A percentile compares a stretch with the other conserved stretches of the same genome.
Evolutionary conservation across 2,888 invertebrate species (phyloP).

Genomic region (Smittia aterrima): DNA sequence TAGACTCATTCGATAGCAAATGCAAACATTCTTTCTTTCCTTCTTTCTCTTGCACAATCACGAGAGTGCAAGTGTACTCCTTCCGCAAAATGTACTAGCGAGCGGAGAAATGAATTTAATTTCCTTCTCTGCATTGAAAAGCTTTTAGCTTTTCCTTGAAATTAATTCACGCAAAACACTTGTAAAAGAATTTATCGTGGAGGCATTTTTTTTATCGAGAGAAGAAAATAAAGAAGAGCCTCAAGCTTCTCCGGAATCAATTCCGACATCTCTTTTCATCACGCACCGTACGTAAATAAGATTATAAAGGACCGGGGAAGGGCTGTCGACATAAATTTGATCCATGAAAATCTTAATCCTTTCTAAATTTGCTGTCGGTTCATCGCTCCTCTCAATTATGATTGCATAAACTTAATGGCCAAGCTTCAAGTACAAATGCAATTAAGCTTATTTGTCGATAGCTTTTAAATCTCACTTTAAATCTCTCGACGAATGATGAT

Average conservation of each 20-base stretch:
- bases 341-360: background rate
- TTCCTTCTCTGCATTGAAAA: background rate
- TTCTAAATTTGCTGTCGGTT: background rate
- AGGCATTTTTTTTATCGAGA: too few species aligned
- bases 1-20: background rate
- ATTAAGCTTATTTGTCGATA: background rate
- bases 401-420: background rate
- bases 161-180: background rate
- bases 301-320: background rate
- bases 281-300: background rate
- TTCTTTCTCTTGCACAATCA: background rate
- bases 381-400: background rate
- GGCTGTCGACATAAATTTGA: background rate
- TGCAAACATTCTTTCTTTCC: background rate
- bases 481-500: constrained; percentile 1
- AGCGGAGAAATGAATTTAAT: background rate
- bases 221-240: too few species aligned
- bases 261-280: background rate
- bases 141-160: background rate
- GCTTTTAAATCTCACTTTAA: background rate
- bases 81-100: background rate
- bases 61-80: background rate
- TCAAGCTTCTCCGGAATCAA: background rate
- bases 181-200: too few species aligned
- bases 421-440: background rate